Conservation (phyloP, 2,888 invertebrate genomes). For the Frankliniella fusca region DNA sequence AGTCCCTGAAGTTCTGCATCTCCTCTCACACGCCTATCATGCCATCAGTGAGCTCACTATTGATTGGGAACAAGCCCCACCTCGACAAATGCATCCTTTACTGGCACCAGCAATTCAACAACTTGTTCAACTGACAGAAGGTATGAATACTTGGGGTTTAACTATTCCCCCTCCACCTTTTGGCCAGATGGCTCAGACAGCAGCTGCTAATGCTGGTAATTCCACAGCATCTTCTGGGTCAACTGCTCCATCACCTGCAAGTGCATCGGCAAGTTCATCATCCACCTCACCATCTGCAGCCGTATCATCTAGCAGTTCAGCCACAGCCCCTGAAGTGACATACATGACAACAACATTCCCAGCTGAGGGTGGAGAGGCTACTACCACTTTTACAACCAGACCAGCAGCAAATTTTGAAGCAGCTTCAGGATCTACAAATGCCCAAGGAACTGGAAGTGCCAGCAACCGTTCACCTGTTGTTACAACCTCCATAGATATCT, state of each 20-base stretch:
- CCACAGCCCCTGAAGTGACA: slow-evolving; percentile 31
- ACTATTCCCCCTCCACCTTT: slow-evolving; percentile 30
- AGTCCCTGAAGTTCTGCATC: slow-evolving; percentile 77
- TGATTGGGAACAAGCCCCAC: slow-evolving; percentile 62
- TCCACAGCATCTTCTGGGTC: neutral
- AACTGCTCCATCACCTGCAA: neutral
- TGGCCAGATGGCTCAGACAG: slow-evolving; percentile 36
- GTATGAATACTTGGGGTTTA: neutral
- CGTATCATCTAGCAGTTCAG: slow-evolving; percentile 29
- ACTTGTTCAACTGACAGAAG: slow-evolving; percentile 39
- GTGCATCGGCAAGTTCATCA: slow-evolving; percentile 34
- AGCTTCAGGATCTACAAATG: slow-evolving; percentile 38
- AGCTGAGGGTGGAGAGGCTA: slow-evolving; percentile 38
- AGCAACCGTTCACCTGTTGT: slow-evolving; percentile 37
- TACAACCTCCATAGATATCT: neutral
- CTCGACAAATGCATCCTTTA: slow-evolving; percentile 61
- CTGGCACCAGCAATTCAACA: slow-evolving; percentile 23
- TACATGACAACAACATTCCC: slow-evolving; percentile 39
- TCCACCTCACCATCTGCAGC: slow-evolving; percentile 36
- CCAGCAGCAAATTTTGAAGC: slow-evolving; percentile 36
- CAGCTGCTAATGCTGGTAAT: slow-evolving; percentile 27
- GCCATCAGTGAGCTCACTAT: slow-evolving; percentile 81
- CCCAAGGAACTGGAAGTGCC: slow-evolving; percentile 29
- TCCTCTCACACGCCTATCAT: slow-evolving; percentile 83
- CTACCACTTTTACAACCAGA: slow-evolving; percentile 37